Conservation (phyloP, 2,797 vertebrate species). For the Aselliscus stoliczkanus region DNA sequence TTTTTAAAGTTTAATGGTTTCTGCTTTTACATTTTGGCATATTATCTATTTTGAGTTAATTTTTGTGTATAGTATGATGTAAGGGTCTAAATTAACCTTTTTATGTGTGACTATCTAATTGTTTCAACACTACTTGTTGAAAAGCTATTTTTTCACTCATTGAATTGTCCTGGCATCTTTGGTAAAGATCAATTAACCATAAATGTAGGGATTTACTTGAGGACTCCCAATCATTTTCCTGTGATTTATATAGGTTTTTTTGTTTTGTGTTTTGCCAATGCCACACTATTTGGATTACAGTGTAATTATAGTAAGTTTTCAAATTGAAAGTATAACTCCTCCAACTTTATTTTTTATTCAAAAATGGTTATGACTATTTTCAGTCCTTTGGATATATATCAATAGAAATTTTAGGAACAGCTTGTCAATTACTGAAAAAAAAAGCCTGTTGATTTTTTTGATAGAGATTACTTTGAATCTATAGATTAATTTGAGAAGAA, state of each 20-base stretch:
- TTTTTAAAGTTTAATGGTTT: neutral
- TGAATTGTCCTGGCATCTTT: neutral
- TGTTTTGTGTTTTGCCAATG: neutral
- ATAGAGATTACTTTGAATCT: neutral
- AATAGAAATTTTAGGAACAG: neutral
- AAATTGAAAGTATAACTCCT: neutral
- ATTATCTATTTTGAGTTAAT: conserved; percentile 5
- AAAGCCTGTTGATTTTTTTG: neutral
- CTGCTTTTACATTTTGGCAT: neutral
- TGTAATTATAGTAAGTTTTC: neutral
- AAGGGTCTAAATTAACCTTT: neutral
- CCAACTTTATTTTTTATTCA: neutral
- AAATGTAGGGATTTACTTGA: neutral
- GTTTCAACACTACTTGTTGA: neutral
- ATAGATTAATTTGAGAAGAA: neutral
- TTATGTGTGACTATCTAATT: neutral
- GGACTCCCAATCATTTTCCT: neutral
- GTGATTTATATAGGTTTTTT: neutral
- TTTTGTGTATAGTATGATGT: neutral
- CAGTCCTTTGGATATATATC: neutral
- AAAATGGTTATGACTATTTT: neutral
- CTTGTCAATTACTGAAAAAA: neutral
- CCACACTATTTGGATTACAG: neutral
- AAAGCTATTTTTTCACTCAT: neutral
- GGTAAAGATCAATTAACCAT: neutral